These are phyloP conservation scores for Drosophila planitibia DNA, from an alignment of 2,888 invertebrate genomes.

Conservation along the genomic window DNA sequence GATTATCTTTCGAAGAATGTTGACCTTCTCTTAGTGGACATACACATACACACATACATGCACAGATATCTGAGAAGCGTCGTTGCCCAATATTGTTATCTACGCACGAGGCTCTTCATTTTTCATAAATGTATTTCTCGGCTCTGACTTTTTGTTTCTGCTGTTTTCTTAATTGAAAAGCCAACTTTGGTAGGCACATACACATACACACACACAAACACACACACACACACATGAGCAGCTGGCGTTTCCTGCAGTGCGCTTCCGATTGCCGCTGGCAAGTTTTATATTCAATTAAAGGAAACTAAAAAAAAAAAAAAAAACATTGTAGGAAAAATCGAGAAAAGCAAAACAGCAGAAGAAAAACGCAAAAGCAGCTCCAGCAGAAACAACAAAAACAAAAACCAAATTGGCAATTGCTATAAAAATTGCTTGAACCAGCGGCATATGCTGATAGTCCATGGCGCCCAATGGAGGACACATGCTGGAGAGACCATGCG, in stretches of 20 bases:
- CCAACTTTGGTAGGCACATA: constrained; percentile 59
- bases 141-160: constrained; percentile 45
- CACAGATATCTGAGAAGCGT: constrained; percentile 5
- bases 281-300: constrained; percentile 79
- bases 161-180: constrained; percentile 77
- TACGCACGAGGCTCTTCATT: constrained; percentile 37
- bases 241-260: constrained; percentile 75
- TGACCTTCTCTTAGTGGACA: constrained; percentile 14
- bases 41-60: neutral
- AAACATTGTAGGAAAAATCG: constrained; percentile 18
- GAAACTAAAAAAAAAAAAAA: constrained; percentile 41
- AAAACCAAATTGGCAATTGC: constrained; percentile 74
- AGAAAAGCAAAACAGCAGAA: constrained; percentile 33
- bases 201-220: constrained; percentile 26
- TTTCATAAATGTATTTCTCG: constrained; percentile 58
- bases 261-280: constrained; percentile 77
- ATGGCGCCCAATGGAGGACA: constrained; percentile 30
- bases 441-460: constrained; percentile 68
- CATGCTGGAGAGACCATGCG: constrained; percentile 11
- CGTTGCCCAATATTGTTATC: constrained; percentile 36
- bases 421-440: constrained; percentile 73
- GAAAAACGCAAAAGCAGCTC: constrained; percentile 36
- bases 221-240: constrained; percentile 55
- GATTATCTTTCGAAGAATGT: neutral
- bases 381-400: constrained; percentile 24